phyloP scores from a whole-genome alignment of 2,113 vertebrate species.

The Varanus salvator region DNA sequence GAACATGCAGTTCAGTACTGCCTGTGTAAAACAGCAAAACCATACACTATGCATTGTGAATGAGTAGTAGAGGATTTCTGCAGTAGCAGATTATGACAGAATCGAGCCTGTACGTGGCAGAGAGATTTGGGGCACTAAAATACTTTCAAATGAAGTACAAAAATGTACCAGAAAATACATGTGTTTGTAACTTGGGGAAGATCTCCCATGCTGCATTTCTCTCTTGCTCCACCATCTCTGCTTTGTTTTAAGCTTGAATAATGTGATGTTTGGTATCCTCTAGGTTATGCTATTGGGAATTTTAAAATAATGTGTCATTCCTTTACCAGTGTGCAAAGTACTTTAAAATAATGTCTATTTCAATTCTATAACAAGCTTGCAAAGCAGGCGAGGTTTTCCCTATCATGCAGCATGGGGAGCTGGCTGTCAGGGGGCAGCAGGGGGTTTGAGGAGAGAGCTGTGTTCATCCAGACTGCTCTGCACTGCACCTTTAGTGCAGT shows the following conservation, averaged over 20 bases:
- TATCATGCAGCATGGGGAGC: too few species aligned
- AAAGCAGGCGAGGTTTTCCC: not conserved
- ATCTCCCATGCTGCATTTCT: not conserved
- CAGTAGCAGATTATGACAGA: not conserved
- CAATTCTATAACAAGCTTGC: not conserved
- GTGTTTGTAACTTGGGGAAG: not conserved
- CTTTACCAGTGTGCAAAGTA: not conserved
- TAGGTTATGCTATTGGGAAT: not conserved
- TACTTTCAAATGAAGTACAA: slow-evolving; percentile 17
- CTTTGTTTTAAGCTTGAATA: slow-evolving; percentile 3
- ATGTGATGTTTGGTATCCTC: not conserved
- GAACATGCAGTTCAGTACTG: not conserved
- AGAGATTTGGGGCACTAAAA: not conserved
- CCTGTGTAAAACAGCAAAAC: not conserved
- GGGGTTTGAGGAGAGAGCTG: too few species aligned
- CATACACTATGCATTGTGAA: slow-evolving; percentile 22
- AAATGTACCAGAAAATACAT: not conserved
- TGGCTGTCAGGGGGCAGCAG: too few species aligned
- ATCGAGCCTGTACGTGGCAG: fast-evolving
- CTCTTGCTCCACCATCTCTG: not conserved
- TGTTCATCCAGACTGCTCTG: too few species aligned
- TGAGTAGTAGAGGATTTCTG: not conserved
- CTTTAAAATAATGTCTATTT: not conserved
- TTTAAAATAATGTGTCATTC: not conserved
- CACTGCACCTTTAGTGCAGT: too few species aligned